A percentile compares a stretch with the other conserved stretches of the same genome.
phyloP scores from a whole-genome alignment of 2,888 invertebrate species.

The Cryptosula pallasiana region DNA sequence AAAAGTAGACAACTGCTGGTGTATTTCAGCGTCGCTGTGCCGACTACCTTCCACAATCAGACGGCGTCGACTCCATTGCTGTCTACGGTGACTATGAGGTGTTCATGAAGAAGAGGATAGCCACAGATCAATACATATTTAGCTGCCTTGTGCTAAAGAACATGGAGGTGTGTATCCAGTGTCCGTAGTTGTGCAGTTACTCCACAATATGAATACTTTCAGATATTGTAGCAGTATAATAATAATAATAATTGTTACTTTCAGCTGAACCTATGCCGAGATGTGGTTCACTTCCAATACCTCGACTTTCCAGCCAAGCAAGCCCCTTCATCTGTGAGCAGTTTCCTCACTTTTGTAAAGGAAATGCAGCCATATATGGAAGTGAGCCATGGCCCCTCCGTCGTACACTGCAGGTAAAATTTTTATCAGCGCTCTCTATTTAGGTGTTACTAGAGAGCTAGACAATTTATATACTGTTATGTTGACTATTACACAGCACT shows the following conservation, averaged over 20 bases:
- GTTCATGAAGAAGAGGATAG: conserved; percentile 79
- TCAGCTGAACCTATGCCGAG: conserved; percentile 73
- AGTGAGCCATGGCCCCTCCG: conserved; percentile 44
- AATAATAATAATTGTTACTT: no score
- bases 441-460: no score
- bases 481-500: conserved; percentile 62
- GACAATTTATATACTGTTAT: no score
- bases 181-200: background rate
- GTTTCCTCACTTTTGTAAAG: conserved; percentile 77
- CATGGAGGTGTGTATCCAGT: conserved; percentile 38
- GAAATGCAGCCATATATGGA: conserved; percentile 64
- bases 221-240: no score
- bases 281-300: conserved; percentile 88
- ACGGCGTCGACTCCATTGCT: conserved; percentile 81
- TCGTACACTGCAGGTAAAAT: conserved; percentile 53
- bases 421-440: no score
- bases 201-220: background rate
- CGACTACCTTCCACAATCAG: conserved; percentile 84
- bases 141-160: conserved; percentile 74
- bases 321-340: conserved; percentile 75
- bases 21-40: conserved; percentile 77
- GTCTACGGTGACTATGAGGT: conserved; percentile 83
- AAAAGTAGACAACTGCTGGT: no score
- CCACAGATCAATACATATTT: conserved; percentile 83
- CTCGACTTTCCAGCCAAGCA: conserved; percentile 84